Conservation (phyloP, 2,888 invertebrate genomes). For the Acronicta psi region DNA sequence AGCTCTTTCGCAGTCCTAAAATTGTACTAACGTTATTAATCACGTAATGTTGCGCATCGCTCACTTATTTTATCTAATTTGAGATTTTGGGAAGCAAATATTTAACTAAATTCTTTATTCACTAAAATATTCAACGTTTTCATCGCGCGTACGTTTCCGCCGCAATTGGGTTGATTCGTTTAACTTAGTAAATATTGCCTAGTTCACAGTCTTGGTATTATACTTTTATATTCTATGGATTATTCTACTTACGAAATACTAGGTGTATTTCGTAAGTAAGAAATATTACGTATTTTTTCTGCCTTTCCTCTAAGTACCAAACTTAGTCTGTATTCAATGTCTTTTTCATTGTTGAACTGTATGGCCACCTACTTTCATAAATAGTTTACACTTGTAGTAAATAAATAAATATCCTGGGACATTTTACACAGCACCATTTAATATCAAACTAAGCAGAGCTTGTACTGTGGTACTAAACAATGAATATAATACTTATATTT, state of each 20-base stretch:
- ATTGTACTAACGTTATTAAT: constrained; percentile 43
- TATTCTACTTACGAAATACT: too few species aligned
- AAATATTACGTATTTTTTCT: constrained; percentile 31
- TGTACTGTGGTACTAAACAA: too few species aligned
- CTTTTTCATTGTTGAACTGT: constrained; percentile 27
- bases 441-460: too few species aligned
- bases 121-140: constrained; percentile 56
- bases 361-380: constrained; percentile 22
- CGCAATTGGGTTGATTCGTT: constrained; percentile 56
- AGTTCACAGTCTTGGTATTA: constrained; percentile 37
- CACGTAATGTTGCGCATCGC: constrained; percentile 38
- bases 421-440: too few species aligned
- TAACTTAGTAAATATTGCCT: constrained; percentile 53
- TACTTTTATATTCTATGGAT: constrained; percentile 40
- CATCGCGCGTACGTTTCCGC: constrained; percentile 52
- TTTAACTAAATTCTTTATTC: constrained; percentile 53
- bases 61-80: constrained; percentile 54
- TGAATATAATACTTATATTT: too few species aligned
- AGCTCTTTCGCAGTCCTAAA: neutral
- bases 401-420: too few species aligned
- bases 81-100: constrained; percentile 49
- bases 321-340: constrained; percentile 34
- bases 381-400: constrained; percentile 32
- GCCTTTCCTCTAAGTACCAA: constrained; percentile 23
- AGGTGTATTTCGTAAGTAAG: constrained; percentile 29